These are phyloP conservation scores for Hylomyscus alleni DNA, from an alignment of 2,797 vertebrate species.

Conservation along the genomic window DNA sequence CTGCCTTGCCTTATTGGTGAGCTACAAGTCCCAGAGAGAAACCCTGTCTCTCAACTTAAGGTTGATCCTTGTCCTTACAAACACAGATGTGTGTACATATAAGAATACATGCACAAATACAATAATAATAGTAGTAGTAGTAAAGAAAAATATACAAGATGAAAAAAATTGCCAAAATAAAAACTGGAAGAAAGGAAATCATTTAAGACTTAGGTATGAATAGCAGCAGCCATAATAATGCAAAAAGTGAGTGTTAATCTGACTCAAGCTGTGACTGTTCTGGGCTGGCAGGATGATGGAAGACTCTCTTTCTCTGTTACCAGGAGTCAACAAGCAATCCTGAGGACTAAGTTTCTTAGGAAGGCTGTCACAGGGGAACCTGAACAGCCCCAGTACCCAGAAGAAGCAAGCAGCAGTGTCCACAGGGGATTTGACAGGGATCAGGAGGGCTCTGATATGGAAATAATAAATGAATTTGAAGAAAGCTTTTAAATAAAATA, in stretches of 20 bases:
- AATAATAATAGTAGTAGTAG: no score
- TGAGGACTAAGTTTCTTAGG: not conserved
- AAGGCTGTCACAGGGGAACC: not conserved
- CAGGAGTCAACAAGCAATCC: not conserved
- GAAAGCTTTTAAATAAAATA: conserved; percentile 19
- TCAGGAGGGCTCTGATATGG: not conserved
- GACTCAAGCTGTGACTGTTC: not conserved
- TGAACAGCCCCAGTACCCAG: not conserved
- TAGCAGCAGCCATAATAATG: not conserved
- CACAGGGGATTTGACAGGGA: not conserved
- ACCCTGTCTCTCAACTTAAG: not conserved
- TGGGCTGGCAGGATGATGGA: not conserved
- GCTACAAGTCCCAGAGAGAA: not conserved
- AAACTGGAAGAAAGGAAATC: not conserved
- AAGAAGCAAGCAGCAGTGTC: not conserved
- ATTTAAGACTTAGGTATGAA: not conserved
- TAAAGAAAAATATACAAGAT: not conserved
- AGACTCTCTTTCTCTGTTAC: not conserved
- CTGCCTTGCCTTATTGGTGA: not conserved
- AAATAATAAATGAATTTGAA: not conserved
- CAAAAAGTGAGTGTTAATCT: not conserved
- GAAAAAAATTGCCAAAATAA: not conserved
- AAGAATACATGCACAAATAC: not conserved
- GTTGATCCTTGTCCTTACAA: not conserved
- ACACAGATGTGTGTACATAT: not conserved